Evolutionary conservation across 2,797 vertebrate genomes (phyloP).

Genomic region (Jordanella pulchra): DNA sequence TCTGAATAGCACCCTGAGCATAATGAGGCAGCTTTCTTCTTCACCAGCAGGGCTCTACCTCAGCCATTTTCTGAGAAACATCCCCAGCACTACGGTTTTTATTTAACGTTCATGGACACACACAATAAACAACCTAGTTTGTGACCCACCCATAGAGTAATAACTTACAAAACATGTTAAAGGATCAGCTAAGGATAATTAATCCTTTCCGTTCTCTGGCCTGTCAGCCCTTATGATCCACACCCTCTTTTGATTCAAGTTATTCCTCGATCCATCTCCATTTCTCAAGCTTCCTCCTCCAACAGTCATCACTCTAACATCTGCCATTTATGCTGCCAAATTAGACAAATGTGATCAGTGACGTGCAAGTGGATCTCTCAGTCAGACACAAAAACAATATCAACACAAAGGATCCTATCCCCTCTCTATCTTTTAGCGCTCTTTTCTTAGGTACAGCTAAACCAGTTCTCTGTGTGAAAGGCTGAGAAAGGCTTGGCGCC

Average conservation of each 20-base stretch:
- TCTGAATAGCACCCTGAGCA: slow-evolving; percentile 15
- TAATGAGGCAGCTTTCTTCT: slow-evolving; percentile 40
- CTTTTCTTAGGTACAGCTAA: slow-evolving; percentile 17
- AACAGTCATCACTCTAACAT: slow-evolving; percentile 8
- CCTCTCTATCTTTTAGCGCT: slow-evolving; percentile 4
- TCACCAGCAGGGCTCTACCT: slow-evolving; percentile 7
- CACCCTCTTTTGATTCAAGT: slow-evolving; percentile 15
- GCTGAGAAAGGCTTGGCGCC: background rate
- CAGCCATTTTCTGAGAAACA: slow-evolving; percentile 11
- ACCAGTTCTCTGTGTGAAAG: no score
- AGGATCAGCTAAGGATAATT: slow-evolving; percentile 29
- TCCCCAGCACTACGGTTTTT: slow-evolving; percentile 11
- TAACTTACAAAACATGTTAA: slow-evolving; percentile 8
- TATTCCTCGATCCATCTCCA: slow-evolving; percentile 7
- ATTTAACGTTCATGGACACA: slow-evolving; percentile 12
- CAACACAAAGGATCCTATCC: slow-evolving; percentile 21
- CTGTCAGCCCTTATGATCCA: slow-evolving; percentile 9
- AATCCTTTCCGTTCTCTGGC: slow-evolving; percentile 14
- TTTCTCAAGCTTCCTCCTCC: slow-evolving; percentile 5
- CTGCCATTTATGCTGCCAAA: slow-evolving; percentile 13
- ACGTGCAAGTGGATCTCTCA: slow-evolving; percentile 5
- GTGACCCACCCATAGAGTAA: slow-evolving; percentile 16
- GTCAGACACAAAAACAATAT: slow-evolving; percentile 15
- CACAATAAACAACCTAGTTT: background rate
- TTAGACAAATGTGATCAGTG: slow-evolving; percentile 15